Evolutionary conservation across 2,797 vertebrate genomes (phyloP).

Genomic region (Pitangus sulphuratus): DNA sequence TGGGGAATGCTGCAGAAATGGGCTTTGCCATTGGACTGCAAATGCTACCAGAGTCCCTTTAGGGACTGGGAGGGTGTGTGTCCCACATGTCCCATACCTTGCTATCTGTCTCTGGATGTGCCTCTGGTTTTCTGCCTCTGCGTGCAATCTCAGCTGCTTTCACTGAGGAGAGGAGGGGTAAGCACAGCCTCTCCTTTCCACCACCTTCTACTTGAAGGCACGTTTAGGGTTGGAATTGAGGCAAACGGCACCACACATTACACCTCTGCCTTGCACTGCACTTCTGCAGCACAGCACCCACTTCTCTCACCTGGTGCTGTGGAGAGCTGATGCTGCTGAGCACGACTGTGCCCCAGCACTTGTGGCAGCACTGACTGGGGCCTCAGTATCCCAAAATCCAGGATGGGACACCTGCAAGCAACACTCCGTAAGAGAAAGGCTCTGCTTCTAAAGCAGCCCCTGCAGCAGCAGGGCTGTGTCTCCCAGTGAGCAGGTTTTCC

Average conservation of each 20-base stretch:
- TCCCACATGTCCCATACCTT: accelerated
- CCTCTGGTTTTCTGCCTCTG: background rate
- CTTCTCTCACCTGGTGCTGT: background rate
- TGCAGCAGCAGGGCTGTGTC: background rate
- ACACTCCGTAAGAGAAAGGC: background rate
- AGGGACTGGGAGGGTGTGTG: accelerated
- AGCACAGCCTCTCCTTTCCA: background rate
- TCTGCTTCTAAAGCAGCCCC: background rate
- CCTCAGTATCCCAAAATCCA: background rate
- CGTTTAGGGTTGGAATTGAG: accelerated
- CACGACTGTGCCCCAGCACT: accelerated
- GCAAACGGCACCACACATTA: background rate
- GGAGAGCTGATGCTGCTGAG: background rate
- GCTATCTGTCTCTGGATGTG: background rate
- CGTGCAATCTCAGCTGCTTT: background rate
- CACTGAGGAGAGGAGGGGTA: accelerated
- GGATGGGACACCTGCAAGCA: background rate
- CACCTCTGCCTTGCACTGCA: accelerated
- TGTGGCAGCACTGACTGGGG: accelerated
- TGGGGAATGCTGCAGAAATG: accelerated
- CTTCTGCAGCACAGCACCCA: background rate
- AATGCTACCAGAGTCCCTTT: background rate
- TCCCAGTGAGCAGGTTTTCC: background rate
- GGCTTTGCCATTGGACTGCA: accelerated
- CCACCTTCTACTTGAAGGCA: background rate